phyloP scores from a whole-genome alignment of 2,888 invertebrate genomes.

The Drosophila colorata region DNA sequence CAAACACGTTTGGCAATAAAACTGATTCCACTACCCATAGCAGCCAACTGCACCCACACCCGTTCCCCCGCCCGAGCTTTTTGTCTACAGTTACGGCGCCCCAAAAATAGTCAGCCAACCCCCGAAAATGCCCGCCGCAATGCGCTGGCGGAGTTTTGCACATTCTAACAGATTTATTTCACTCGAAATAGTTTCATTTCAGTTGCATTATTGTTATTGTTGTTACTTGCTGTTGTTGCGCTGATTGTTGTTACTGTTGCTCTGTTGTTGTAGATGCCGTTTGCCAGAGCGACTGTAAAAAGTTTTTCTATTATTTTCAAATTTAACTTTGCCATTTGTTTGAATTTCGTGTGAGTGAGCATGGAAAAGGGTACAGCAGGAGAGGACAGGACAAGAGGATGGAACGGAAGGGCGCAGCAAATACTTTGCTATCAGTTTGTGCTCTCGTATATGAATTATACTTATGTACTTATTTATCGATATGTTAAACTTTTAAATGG shows the following conservation, averaged over 20 bases:
- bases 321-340: conserved; percentile 81
- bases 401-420: conserved; percentile 1
- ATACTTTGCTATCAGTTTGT: conserved; percentile 53
- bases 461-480: conserved; percentile 45
- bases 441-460: conserved; percentile 62
- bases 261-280: conserved; percentile 38
- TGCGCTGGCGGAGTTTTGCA: conserved; percentile 75
- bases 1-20: conserved; percentile 82
- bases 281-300: conserved; percentile 69
- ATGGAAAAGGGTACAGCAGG: conserved; percentile 25
- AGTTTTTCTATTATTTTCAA: conserved; percentile 83
- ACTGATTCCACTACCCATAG: conserved; percentile 64
- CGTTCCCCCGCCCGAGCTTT: not conserved
- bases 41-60: conserved; percentile 4
- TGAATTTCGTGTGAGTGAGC: conserved; percentile 68
- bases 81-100: not conserved
- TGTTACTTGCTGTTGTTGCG: conserved; percentile 51
- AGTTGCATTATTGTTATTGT: conserved; percentile 81
- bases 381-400: conserved; percentile 1
- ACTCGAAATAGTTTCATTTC: conserved; percentile 80
- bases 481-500: conserved; percentile 59
- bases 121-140: conserved; percentile 65
- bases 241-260: conserved; percentile 38
- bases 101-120: not conserved
- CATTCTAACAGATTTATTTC: conserved; percentile 80